Evolutionary conservation across 2,113 vertebrate genomes (phyloP), one percentile per base, ranked within the genome.

Genomic region (Salminus brasiliensis): DNA sequence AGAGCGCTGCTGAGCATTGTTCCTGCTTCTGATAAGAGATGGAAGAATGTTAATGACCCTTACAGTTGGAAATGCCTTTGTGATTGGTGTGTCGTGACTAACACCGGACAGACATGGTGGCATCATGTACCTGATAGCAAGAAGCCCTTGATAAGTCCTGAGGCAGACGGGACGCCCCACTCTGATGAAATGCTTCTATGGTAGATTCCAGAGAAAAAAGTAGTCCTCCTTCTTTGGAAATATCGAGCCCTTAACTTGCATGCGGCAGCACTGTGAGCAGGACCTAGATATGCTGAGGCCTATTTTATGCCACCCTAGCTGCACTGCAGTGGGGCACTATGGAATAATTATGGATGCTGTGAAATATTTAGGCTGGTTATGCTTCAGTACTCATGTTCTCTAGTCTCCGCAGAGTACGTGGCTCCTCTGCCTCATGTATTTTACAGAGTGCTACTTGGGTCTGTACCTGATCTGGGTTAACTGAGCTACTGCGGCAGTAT

Each of bases 11-110:
- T 6, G 36, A 30, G 25, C 25, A 41, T 36, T 32, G 29, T 75
- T 52, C 30, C 23, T 52, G 43, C 60, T 43, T 13, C 72, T 25
- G 29, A 76, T 76, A 36, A 65, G 43, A 52, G 11, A 36, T 15
- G 60, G 60, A 66, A 52, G 43, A 66, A 66, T 76, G 30, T 49
- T 53, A 36, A 39, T 53, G 60, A 66, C 45, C 45, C 13, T 53
- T 23, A 23, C 11, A 32, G 41, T 15, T 34, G 43, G 41, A 75
- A 23, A 25, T 13, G 25, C 21, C 73, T 21, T 25, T 29, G 13
- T 5, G n/a, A 7, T 27, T 43, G 70, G 72, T 41, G 12, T 23
- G 3, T 30, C 25, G 43, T 30, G 32, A n/a, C 11, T 3, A 59
- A 43, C 53, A 43, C 25, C 13, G 23, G 34, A 1, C 53, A 41